These are phyloP conservation scores for Aspidiotus rigidus DNA, from an alignment of 2,888 invertebrate genomes.

Conservation along the genomic window DNA sequence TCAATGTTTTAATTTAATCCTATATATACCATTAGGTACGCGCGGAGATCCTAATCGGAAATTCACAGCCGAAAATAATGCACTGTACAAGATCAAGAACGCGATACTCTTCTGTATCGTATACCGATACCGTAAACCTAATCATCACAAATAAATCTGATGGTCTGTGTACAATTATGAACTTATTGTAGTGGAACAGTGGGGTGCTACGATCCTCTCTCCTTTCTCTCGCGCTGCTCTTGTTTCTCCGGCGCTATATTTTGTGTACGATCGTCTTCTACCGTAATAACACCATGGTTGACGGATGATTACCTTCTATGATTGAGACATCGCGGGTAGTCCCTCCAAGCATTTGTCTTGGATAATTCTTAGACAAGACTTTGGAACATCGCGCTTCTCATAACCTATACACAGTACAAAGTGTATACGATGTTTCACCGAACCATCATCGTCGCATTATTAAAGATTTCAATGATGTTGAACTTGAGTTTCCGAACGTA, in stretches of 20 bases:
- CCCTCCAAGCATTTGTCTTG: conserved; percentile 30
- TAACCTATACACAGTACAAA: too few species aligned
- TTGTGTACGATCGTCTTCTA: neutral
- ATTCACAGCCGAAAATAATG: conserved; percentile 4
- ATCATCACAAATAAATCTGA: conserved; percentile 23
- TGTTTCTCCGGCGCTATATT: neutral
- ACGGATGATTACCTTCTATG: conserved; percentile 33
- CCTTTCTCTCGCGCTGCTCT: neutral
- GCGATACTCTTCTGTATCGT: conserved; percentile 19
- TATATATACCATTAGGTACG: neutral
- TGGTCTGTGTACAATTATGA: conserved; percentile 26
- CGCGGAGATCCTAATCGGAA: neutral
- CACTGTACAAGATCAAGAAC: conserved; percentile 1
- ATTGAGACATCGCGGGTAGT: conserved; percentile 34
- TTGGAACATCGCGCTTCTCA: neutral
- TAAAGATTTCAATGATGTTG: neutral
- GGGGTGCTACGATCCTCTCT: conserved; percentile 10
- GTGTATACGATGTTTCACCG: neutral
- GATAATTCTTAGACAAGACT: conserved; percentile 11
- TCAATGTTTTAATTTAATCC: too few species aligned
- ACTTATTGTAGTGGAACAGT: conserved; percentile 23
- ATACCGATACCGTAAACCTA: too few species aligned
- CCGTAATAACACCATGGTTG: conserved; percentile 28
- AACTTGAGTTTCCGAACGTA: conserved; percentile 6
- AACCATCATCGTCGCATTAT: neutral